Conservation (phyloP, 1,140 invertebrate species). For the Ostrea denselamellosa region DNA sequence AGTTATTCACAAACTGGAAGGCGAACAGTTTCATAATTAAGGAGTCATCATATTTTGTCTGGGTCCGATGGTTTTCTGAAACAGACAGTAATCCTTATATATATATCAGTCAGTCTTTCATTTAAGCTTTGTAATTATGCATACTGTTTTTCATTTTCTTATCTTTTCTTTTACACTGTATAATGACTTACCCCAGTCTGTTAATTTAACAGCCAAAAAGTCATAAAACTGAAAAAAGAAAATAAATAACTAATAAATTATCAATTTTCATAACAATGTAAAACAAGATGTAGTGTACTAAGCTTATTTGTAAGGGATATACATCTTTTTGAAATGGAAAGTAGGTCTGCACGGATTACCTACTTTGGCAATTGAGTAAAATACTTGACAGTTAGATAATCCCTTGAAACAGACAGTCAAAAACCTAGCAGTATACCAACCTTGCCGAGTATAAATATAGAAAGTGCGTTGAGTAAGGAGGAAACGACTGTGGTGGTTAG, state of each 20-base stretch:
- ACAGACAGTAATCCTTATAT: neutral
- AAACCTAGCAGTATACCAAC: slow-evolving; percentile 56
- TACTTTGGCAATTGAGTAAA: neutral
- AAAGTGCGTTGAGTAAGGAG: slow-evolving; percentile 78
- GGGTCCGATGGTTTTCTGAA: slow-evolving; percentile 78
- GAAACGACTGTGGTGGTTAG: slow-evolving; percentile 74
- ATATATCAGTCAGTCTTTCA: neutral
- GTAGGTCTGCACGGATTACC: neutral
- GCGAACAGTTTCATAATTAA: slow-evolving; percentile 78
- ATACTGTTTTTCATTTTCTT: neutral
- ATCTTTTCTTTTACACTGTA: neutral
- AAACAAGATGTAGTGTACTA: no score
- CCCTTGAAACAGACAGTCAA: neutral
- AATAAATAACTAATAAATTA: neutral
- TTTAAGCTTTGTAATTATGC: neutral
- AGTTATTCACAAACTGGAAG: slow-evolving; percentile 79
- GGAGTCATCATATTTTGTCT: slow-evolving; percentile 76
- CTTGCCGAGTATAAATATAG: slow-evolving; percentile 78
- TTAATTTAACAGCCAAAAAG: slow-evolving; percentile 75
- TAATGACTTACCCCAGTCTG: slow-evolving; percentile 78
- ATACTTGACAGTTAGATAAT: neutral
- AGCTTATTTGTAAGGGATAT: no score
- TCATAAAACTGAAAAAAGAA: slow-evolving; percentile 76
- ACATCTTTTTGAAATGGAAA: neutral
- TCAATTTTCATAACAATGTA: neutral